Conservation (phyloP, 2,888 invertebrate species). For the Cryptocheilus praepositus region DNA sequence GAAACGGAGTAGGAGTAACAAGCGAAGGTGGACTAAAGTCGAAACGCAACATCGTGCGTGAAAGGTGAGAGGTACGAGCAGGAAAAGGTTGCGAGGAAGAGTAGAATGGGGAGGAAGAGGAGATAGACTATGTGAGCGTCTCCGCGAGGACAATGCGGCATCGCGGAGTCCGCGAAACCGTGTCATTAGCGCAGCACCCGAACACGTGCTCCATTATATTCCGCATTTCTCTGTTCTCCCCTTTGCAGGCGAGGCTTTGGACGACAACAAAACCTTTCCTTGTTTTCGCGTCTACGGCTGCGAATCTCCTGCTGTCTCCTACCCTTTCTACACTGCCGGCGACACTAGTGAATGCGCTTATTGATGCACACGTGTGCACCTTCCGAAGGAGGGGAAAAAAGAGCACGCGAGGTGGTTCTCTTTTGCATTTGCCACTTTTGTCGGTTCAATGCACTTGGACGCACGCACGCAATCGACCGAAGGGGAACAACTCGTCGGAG, state of each 20-base stretch:
- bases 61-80: not conserved
- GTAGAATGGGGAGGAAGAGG: conserved; percentile 18
- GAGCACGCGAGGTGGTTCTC: not conserved
- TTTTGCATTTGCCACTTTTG: conserved; percentile 14
- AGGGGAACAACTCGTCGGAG: too few species aligned
- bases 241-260: not conserved
- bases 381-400: conserved; percentile 6
- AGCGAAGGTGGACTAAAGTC: not conserved
- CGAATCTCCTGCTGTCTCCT: not conserved
- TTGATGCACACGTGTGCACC: conserved; percentile 27
- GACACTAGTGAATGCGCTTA: conserved; percentile 41
- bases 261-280: conserved; percentile 53
- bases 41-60: not conserved
- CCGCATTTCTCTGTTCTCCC: conserved; percentile 28
- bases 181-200: conserved; percentile 54
- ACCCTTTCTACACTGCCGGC: conserved; percentile 10
- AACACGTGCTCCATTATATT: conserved; percentile 62
- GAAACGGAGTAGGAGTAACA: not conserved
- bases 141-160: conserved; percentile 46
- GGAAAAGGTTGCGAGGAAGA: conserved; percentile 7
- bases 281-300: conserved; percentile 40
- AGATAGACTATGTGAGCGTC: too few species aligned
- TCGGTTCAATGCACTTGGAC: conserved; percentile 17
- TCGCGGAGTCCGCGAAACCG: conserved; percentile 53
- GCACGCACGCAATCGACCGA: too few species aligned